Evolutionary conservation across 2,113 vertebrate species (phyloP), one percentile per base, ranked within the genome.

Genomic region (Sinocyclocheilus grahami): DNA sequence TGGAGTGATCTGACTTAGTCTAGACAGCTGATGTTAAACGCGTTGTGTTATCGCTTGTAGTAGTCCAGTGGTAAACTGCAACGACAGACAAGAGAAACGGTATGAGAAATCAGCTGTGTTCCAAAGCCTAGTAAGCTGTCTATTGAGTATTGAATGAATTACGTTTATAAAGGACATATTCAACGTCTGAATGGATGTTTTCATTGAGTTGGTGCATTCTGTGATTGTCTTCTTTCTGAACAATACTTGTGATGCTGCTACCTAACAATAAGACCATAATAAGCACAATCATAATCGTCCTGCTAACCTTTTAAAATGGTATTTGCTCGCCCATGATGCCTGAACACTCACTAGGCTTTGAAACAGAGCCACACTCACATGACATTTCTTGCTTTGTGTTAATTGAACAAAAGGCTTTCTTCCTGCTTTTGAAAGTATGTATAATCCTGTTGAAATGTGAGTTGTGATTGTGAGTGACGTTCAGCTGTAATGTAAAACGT

Each of bases 221-320:
- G 65, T 14, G 30, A 20, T 71, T 4, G 30, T 33, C 8, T 1
- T 71, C 30, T 71, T 8, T 30, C 30, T 63, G 60, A 80, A 74
- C 46, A 85, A 24, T 63, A 48, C 48, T 82, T 46, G 58, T 18
- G 58, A 69, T 71, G 65, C 75, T 55, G 27, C 75, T 58, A 9
- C 8, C 33, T 20, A 20, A 71, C 30, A 71, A 71, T 20, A 37
- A 14, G 7, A 4, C 16, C 33, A 71, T 37, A 33, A 71, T 18
- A 39, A 71, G 67, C 67, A 20, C 3, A 8, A 18, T 37, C 67
- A 37, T 37, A 69, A 69, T 69, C 67, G 4, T 20, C 7, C 30
- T 71, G 67, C 67, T 10, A 71, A 39, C 33, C 67, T 71, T 71
- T 71, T 71, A 3, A 39, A 71, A 71, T 39, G 67, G 8, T 48